Evolutionary conservation across 1,140 invertebrate species (phyloP), one percentile per base, ranked within the genome.

Genomic region (Drosophila sturtevanti): DNA sequence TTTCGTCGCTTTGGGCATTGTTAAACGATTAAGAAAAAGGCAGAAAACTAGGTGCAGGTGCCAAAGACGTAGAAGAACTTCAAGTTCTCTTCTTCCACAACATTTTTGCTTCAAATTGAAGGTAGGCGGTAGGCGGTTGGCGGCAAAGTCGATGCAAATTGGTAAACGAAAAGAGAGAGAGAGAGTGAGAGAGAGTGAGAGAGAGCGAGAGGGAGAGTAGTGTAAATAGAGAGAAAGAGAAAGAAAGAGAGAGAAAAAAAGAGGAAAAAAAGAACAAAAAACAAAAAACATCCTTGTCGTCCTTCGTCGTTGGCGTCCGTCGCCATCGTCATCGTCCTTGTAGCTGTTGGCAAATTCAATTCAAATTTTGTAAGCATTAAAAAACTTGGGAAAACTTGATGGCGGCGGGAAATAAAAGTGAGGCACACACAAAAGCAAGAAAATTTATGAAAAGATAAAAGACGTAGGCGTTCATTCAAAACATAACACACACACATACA

Each of bases 361-460:
- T 87, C 82, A 87, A 87, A 87, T 87, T 86, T 86, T 79, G 82
- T 84, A 87, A 89, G 82, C 82, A 87, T 87, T 87, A 89, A 87
- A 87, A 80, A 89, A 89, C 79, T 89, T 86, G 82, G 82, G 41
- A 63, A 82, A 78, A 82, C 79, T 78, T 80, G 67, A 55, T 65
- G 72, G 69, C 68, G 68, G 56, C 58, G 74, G 64, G 78, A 87
- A 87, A 86, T 87, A 86, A 86, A 86, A 87, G 79, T 86, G 82
- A 89, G 62, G 63, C 41, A 48, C 16, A 48, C 76, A 82, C 70
- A 82, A 86, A 81, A 78, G 75, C 84, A 62, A 71, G 70, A 89
- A 84, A 87, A 89, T 79, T 89, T 87, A 87, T 87, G 82, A 87
- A 87, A 87, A 87, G 82, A 87, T 87, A 87, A 87, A 87, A 87